Evolutionary conservation across 2,888 invertebrate genomes (phyloP), one percentile per base, ranked within the genome.

Genomic region (Platypus cylindrus): DNA sequence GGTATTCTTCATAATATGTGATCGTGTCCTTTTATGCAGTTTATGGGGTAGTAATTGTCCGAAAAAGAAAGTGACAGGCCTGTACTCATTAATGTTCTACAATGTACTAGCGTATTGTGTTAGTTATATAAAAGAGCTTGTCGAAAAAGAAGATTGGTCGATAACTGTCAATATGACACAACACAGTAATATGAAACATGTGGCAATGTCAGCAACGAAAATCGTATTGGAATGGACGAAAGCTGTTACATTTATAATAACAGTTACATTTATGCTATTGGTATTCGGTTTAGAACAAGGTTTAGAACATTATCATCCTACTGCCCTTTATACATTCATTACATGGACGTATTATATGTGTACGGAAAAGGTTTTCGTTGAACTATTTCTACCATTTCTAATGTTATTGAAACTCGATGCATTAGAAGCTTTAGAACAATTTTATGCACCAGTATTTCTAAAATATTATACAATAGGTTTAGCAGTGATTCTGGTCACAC

Each of bases 191-290:
- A 73, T 83, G 37, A 76, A 78, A 47, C 83, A 83, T 56, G 70
- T 83, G 34, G 82, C 82, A 17, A 79, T 83, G 79, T 77, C 81
- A 3, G 77, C 81, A 1, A 83, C 82, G 1, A 82, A 82, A 58
- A 75, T 83, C 36, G 81, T 82, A 5, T 64, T 83, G 33, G 82
- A 83, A 56, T 81, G 82, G 77, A 82, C 82, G 11, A 83, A 83
- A 60, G 81, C 81, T 0, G 75, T 83, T 30, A 82, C 82, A 0
- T 83, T 82, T 51, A 68, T 80, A 17, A 78, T 82, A 18, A 83
- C 82, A 0, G 69, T 82, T 23, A 80, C 78, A 1, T 83, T 81
- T 51, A 74, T 80, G 60, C 65, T 83, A 8, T 64, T 83, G 3
- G 78, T 80, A 1, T 73, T 83, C 30, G 80, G 80, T 2, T 56